Evolutionary conservation across 1,140 invertebrate species (phyloP).

Genomic region (Zophobas morio): DNA sequence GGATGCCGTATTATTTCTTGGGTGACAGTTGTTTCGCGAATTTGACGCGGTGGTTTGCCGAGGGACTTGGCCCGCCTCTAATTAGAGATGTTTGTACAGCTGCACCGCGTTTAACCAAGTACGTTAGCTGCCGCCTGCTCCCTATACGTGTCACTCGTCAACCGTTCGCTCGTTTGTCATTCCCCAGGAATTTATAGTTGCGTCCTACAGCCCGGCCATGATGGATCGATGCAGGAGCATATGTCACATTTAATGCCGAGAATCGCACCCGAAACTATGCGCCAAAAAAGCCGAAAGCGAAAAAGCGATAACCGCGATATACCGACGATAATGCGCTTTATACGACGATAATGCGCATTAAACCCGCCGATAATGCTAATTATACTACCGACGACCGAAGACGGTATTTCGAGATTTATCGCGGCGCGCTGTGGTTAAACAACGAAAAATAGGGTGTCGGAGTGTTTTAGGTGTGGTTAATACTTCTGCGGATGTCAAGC

Average conservation of each 20-base stretch:
- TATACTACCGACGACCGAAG: too few species aligned
- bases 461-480: too few species aligned
- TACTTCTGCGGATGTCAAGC: background rate
- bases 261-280: constrained; percentile 48
- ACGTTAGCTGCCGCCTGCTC: constrained; percentile 45
- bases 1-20: constrained; percentile 44
- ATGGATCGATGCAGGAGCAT: constrained; percentile 52
- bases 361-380: too few species aligned
- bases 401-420: too few species aligned
- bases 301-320: background rate
- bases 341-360: too few species aligned
- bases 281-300: background rate
- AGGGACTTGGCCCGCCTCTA: constrained; percentile 47
- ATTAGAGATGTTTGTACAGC: constrained; percentile 56
- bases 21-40: constrained; percentile 52
- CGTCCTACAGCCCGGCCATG: constrained; percentile 48
- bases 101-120: constrained; percentile 52
- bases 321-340: too few species aligned
- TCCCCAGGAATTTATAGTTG: constrained; percentile 52
- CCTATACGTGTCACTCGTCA: constrained; percentile 52
- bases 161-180: constrained; percentile 50
- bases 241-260: constrained; percentile 47
- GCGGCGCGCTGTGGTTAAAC: too few species aligned
- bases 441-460: too few species aligned
- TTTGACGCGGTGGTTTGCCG: constrained; percentile 50